Evolutionary conservation across 2,797 vertebrate species (phyloP), one percentile per base, ranked within the genome.

Genomic region (Nothura maculosa): DNA sequence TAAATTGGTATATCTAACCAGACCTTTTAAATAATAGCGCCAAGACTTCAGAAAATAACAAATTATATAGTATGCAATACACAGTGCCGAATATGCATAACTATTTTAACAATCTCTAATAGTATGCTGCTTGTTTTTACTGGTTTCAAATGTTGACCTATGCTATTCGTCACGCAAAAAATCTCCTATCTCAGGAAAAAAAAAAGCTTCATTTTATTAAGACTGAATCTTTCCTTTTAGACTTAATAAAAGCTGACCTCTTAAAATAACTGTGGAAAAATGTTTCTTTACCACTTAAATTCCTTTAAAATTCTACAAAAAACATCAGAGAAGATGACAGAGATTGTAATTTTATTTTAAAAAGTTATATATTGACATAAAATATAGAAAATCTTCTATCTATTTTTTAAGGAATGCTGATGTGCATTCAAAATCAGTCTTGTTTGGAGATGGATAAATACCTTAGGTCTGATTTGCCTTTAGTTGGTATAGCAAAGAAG

Each of bases 1-100:
- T 25, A 12, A 81, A 58, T 27, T 12, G 1, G 1, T 0, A 0
- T 43, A 12, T 40, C 62, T 61, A 28, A 2, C 32, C 62, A 45
- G n/a, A 2, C 62, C 38, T 54, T 89, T 79, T 50, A 42, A 34
- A 19, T 6, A 5, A 16, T 9, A 34, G 13, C 20, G 14, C 4
- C n/a, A 76, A 50, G 20, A 42, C 28, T 89, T 25, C 5, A 38
- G 45, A 48, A 20, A 79, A 64, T 11, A 10, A 32, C 43, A 64
- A 62, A 32, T 43, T 25, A 34, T 22, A 12, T 20, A 38, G 8
- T n/a, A 12, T n/a, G 17, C 45, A 61, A 9, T 13, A 68, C 18
- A 63, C 15, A 52, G 43, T 36, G 38, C n/a, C 24, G 40, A 24
- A 32, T 40, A 60, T 27, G 38, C 8, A 2, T 63, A 62, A 25